phyloP scores from a whole-genome alignment of 2,888 invertebrate species.

The Empis livida region DNA sequence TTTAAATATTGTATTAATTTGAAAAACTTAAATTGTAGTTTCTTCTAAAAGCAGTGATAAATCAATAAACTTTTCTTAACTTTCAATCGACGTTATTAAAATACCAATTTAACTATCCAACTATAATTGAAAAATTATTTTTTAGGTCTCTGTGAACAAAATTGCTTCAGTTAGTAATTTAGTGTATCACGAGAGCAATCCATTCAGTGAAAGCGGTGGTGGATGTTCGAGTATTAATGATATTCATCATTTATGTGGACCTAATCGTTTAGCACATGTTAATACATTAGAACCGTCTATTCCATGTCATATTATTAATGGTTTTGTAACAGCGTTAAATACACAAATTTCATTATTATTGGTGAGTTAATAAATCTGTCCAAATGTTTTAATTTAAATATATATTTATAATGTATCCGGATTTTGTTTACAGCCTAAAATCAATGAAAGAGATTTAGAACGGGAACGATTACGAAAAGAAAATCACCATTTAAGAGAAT shows the following conservation, averaged over 20 bases:
- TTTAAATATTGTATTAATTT: too few species aligned
- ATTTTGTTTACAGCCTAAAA: slow-evolving; percentile 44
- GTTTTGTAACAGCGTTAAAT: slow-evolving; percentile 49
- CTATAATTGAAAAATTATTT: not conserved
- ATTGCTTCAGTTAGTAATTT: slow-evolving; percentile 6
- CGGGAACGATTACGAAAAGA: slow-evolving; percentile 58
- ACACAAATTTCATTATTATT: slow-evolving; percentile 55
- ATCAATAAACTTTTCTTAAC: too few species aligned
- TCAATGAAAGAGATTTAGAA: slow-evolving; percentile 63
- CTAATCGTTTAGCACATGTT: slow-evolving; percentile 36
- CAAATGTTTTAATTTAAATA: slow-evolving; percentile 4
- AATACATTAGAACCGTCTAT: slow-evolving; percentile 42
- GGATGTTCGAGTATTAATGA: slow-evolving; percentile 12
- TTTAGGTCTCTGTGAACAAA: slow-evolving; percentile 18
- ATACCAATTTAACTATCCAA: too few species aligned
- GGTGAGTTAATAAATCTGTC: too few species aligned
- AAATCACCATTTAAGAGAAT: slow-evolving; percentile 56
- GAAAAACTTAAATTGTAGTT: too few species aligned
- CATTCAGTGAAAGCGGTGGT: slow-evolving; percentile 22
- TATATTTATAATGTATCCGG: not conserved
- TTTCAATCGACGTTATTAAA: too few species aligned
- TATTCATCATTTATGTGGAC: slow-evolving; percentile 22
- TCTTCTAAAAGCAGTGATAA: too few species aligned
- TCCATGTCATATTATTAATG: slow-evolving; percentile 46
- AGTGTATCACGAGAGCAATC: slow-evolving; percentile 10